Conservation (phyloP, 2,888 invertebrate genomes). For the Eledona agricola region DNA sequence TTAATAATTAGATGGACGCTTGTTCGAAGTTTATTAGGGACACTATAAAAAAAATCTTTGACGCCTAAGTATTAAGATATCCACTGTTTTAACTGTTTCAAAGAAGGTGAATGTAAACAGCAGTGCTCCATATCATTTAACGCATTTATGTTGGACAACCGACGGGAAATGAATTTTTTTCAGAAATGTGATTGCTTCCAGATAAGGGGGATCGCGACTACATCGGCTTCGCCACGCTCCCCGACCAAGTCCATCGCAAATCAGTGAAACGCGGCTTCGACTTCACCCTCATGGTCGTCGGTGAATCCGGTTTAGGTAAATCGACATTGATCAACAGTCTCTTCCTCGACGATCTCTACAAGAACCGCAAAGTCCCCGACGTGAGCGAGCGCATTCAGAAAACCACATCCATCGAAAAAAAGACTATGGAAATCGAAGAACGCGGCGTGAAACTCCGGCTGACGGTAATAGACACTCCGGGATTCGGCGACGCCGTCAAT, state of each 20-base stretch:
- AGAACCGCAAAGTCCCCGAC: conserved; percentile 78
- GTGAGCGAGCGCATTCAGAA: conserved; percentile 72
- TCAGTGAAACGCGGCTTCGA: conserved; percentile 96
- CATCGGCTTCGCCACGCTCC: conserved; percentile 94
- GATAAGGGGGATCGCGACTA: conserved; percentile 73
- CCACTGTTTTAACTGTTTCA: too few species aligned
- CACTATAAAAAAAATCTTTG: too few species aligned
- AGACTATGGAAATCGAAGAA: conserved; percentile 95
- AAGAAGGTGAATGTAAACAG: too few species aligned
- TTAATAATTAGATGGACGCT: too few species aligned
- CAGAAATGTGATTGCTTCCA: conserved; percentile 18
- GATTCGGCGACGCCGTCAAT: conserved; percentile 93
- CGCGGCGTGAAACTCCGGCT: conserved; percentile 86
- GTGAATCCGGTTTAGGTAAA: conserved; percentile 93
- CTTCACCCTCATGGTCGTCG: conserved; percentile 96
- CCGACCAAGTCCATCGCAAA: conserved; percentile 95
- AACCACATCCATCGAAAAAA: conserved; percentile 77
- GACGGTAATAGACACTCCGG: conserved; percentile 95
- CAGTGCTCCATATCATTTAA: too few species aligned
- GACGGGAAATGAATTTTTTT: too few species aligned
- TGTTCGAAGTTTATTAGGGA: too few species aligned
- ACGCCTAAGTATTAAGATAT: too few species aligned
- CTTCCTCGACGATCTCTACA: conserved; percentile 92
- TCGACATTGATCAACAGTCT: conserved; percentile 94
- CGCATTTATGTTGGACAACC: too few species aligned